A percentile compares a stretch with the other conserved stretches of the same genome.
Conservation (phyloP, 2,113 vertebrate species). For the Cynopterus brachyotis region DNA sequence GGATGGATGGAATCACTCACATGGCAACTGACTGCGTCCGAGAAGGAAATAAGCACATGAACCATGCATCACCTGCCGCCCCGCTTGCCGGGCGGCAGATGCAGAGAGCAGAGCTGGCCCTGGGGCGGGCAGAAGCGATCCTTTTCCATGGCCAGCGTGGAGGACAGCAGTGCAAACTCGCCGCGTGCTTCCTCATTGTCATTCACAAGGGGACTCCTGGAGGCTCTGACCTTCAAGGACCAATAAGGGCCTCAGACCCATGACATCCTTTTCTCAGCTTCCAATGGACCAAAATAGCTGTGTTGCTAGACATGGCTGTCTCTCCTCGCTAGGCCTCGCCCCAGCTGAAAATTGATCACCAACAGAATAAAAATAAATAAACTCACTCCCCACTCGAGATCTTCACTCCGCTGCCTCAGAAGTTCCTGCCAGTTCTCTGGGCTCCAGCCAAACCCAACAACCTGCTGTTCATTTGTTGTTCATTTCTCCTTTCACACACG, state of each 20-base stretch:
- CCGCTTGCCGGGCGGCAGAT: background rate
- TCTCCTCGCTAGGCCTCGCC: background rate
- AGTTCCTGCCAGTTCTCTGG: background rate
- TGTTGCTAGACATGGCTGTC: background rate
- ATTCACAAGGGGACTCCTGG: background rate
- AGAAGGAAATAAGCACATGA: background rate
- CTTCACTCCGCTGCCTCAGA: background rate
- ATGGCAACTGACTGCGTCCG: background rate
- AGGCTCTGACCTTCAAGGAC: background rate
- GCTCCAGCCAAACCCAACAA: background rate
- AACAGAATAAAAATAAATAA: background rate
- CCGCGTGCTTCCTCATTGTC: background rate
- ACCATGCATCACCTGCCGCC: background rate
- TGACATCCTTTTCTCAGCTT: background rate
- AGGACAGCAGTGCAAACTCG: background rate
- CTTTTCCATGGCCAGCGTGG: background rate
- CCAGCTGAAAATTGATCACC: background rate
- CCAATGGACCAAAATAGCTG: background rate
- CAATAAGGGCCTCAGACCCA: background rate
- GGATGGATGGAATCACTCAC: background rate
- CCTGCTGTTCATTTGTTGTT: background rate
- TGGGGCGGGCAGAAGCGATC: too few species aligned
- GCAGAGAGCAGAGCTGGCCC: background rate
- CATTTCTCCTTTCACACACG: background rate
- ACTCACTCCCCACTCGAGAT: background rate